Evolutionary conservation across 2,113 vertebrate species (phyloP).

Genomic region (Anoplopoma fimbria): DNA sequence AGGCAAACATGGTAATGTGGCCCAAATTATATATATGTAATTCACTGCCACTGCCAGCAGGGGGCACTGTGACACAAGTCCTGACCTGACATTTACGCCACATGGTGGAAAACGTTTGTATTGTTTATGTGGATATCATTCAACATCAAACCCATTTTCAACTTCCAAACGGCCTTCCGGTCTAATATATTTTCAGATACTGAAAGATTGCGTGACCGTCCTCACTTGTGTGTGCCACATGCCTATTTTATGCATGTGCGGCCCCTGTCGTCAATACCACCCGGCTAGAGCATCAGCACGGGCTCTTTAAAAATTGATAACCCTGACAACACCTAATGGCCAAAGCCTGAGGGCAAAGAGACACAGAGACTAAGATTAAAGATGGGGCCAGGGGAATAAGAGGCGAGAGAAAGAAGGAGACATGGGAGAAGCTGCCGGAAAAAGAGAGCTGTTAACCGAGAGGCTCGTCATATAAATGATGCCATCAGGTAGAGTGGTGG

Average conservation of each 20-base stretch:
- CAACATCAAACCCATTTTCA: slow-evolving; percentile 29
- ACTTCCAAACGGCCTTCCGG: slow-evolving; percentile 23
- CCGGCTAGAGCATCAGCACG: slow-evolving; percentile 27
- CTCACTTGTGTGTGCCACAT: slow-evolving; percentile 27
- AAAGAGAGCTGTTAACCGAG: neutral
- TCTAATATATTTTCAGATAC: neutral
- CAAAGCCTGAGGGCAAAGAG: slow-evolving; percentile 45
- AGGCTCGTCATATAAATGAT: slow-evolving; percentile 45
- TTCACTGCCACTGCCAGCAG: slow-evolving; percentile 38
- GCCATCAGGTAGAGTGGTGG: slow-evolving; percentile 31
- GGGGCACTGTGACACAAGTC: slow-evolving; percentile 61
- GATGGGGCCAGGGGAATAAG: neutral
- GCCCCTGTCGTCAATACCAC: slow-evolving; percentile 16
- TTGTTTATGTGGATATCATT: slow-evolving; percentile 36
- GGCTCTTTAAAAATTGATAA: slow-evolving; percentile 70
- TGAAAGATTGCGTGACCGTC: neutral
- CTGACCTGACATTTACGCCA: neutral
- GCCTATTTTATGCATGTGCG: slow-evolving; percentile 43
- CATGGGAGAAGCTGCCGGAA: neutral
- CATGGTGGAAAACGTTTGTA: slow-evolving; percentile 21
- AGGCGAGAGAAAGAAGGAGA: neutral
- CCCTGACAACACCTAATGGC: slow-evolving; percentile 69
- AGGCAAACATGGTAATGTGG: neutral
- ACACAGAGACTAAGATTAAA: slow-evolving; percentile 1
- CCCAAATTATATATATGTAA: neutral